These are phyloP conservation scores for Gymnobelideus leadbeateri DNA, from an alignment of 2,113 vertebrate species.

Conservation along the genomic window DNA sequence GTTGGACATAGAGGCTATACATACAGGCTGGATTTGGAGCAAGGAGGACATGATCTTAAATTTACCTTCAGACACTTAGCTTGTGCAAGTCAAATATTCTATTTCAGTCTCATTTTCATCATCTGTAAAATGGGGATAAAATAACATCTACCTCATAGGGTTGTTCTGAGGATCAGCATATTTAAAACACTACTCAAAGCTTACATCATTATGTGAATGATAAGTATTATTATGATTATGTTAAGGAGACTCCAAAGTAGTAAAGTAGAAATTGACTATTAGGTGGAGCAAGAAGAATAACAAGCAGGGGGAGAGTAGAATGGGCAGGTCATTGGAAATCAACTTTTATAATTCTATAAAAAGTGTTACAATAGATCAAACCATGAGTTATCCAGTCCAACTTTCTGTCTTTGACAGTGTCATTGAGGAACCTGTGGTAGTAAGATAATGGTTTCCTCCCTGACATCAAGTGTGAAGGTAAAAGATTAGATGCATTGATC, in stretches of 20 bases:
- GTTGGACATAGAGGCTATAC: not conserved
- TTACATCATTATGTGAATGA: not conserved
- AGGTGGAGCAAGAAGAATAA: not conserved
- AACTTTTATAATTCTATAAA: not conserved
- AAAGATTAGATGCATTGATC: not conserved
- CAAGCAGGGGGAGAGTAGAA: not conserved
- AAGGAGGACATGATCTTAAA: not conserved
- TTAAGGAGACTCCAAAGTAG: not conserved
- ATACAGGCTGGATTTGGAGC: not conserved
- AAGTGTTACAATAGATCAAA: not conserved
- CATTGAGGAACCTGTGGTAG: not conserved
- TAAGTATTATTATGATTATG: not conserved
- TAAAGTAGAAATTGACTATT: not conserved
- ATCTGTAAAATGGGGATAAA: not conserved
- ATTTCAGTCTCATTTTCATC: not conserved
- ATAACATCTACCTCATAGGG: not conserved
- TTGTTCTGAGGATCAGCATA: not conserved
- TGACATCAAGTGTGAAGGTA: not conserved
- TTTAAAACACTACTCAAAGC: not conserved
- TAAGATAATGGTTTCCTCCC: not conserved
- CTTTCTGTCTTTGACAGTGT: not conserved
- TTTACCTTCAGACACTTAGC: not conserved
- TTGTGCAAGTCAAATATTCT: not conserved
- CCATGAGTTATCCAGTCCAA: not conserved
- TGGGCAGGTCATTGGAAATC: not conserved